Evolutionary conservation across 2,113 vertebrate genomes (phyloP).

Genomic region (Pleuronectes platessa): DNA sequence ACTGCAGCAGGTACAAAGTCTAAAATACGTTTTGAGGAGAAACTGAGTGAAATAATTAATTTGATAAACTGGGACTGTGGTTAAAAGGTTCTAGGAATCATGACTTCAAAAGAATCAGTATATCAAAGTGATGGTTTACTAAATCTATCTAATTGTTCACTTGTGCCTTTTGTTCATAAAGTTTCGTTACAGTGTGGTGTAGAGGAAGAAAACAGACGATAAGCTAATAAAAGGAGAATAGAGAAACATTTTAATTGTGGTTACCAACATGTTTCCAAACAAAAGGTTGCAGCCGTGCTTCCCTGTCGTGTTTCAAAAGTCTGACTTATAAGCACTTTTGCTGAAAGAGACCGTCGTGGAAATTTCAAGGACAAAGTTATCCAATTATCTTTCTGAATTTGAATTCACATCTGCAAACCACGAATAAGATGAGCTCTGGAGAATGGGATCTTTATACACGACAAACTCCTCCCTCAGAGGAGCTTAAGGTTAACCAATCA

Average conservation of each 20-base stretch:
- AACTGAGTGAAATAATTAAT: slow-evolving; percentile 20
- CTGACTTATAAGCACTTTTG: neutral
- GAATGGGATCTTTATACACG: no score
- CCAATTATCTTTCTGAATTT: no score
- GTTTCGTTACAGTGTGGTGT: neutral
- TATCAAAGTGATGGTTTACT: neutral
- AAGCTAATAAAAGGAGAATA: neutral
- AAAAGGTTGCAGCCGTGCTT: neutral
- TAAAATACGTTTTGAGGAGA: slow-evolving; percentile 15
- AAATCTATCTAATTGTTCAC: neutral
- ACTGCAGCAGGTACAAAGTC: slow-evolving; percentile 41
- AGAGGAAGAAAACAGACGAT: neutral
- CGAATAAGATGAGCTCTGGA: no score
- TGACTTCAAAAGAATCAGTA: neutral
- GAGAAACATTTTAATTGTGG: neutral
- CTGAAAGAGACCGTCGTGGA: no score
- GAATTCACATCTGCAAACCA: no score
- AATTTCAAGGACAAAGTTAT: no score
- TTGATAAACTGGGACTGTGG: slow-evolving; percentile 7
- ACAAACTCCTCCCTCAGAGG: no score
- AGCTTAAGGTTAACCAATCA: no score
- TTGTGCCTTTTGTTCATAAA: neutral
- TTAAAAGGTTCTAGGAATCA: neutral
- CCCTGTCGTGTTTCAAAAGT: neutral
- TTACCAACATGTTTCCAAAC: no score